These are phyloP conservation scores for Chaetorhynchus papuensis DNA, from an alignment of 2,113 vertebrate genomes.

Conservation along the genomic window DNA sequence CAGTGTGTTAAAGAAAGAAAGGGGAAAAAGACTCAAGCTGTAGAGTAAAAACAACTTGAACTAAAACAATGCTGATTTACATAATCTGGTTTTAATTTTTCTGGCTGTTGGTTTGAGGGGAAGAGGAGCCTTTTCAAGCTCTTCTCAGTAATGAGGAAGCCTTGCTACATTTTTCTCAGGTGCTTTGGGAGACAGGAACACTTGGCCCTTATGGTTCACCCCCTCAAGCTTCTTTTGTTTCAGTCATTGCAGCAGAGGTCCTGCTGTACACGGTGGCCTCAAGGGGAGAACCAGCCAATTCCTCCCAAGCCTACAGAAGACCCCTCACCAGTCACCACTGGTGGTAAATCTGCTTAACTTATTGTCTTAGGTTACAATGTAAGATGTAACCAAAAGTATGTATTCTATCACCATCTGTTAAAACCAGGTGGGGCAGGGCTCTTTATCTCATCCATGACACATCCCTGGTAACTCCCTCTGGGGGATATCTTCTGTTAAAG, in stretches of 20 bases:
- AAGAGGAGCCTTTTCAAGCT: neutral
- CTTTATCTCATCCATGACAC: neutral
- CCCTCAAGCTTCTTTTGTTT: neutral
- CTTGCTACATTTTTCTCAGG: neutral
- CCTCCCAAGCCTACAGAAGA: neutral
- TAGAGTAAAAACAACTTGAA: neutral
- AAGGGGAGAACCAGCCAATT: neutral
- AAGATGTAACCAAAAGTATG: neutral
- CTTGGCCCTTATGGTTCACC: neutral
- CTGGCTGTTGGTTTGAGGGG: neutral
- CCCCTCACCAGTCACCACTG: neutral
- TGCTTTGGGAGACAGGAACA: neutral
- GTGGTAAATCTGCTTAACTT: neutral
- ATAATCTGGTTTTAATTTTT: neutral
- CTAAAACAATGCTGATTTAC: neutral
- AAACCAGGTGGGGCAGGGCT: neutral
- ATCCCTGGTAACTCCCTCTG: neutral
- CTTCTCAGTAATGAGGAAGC: neutral
- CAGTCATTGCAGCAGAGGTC: neutral
- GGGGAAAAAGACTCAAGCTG: neutral
- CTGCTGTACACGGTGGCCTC: fast-evolving
- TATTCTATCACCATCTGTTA: neutral
- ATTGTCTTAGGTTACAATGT: neutral
- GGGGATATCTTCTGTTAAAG: neutral
- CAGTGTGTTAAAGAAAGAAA: neutral